Conservation (phyloP, 2,113 vertebrate species). For the Semnopithecus entellus region DNA sequence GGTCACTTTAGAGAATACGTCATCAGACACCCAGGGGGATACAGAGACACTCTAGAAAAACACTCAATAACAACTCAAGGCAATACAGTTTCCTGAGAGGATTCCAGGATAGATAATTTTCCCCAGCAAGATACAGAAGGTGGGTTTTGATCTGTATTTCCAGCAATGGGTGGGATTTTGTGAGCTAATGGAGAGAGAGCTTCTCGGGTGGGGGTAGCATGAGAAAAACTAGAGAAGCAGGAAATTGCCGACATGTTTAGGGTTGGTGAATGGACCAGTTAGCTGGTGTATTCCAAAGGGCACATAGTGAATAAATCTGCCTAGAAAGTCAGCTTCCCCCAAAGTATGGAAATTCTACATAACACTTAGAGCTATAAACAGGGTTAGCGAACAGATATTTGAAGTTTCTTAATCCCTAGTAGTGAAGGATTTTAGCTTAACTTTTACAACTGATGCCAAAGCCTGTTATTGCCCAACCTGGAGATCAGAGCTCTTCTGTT, state of each 20-base stretch:
- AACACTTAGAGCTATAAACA: neutral
- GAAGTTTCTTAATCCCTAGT: neutral
- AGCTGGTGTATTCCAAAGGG: neutral
- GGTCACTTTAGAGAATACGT: neutral
- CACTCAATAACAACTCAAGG: neutral
- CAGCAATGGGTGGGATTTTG: neutral
- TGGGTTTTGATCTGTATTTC: neutral
- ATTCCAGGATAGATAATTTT: neutral
- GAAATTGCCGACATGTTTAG: neutral
- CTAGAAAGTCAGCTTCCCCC: neutral
- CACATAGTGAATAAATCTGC: neutral
- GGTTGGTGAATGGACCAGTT: neutral
- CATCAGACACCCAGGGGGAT: neutral
- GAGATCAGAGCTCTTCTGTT: neutral
- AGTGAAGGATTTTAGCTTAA: neutral
- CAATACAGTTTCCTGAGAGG: neutral
- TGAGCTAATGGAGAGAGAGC: neutral
- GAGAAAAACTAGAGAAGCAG: neutral
- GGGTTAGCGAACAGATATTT: neutral
- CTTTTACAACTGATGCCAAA: neutral
- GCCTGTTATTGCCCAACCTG: neutral
- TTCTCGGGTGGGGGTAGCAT: rapidly evolving
- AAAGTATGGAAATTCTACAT: neutral
- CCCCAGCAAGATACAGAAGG: neutral
- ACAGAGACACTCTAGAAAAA: neutral